Conservation (phyloP, 2,888 invertebrate species). For the Aromia moschata region DNA sequence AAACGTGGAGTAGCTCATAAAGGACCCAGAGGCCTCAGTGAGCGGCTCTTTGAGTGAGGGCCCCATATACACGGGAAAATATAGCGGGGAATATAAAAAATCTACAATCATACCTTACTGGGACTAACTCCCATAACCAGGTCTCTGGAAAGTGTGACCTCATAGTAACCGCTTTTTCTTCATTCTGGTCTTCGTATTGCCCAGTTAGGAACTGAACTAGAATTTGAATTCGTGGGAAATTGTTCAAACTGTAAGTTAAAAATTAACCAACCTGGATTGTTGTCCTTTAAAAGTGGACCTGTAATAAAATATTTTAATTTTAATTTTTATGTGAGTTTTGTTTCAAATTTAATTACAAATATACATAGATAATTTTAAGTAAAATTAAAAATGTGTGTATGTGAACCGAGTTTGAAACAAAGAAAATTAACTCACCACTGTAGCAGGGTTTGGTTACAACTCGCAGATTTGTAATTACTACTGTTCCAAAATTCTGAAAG, state of each 20-base stretch:
- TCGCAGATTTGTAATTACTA: conserved; percentile 66
- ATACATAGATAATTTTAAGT: not conserved
- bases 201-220: conserved; percentile 50
- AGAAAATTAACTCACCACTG: conserved; percentile 43
- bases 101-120: conserved; percentile 58
- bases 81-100: too few species aligned
- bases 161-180: conserved; percentile 51
- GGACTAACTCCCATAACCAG: conserved; percentile 73
- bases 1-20: too few species aligned
- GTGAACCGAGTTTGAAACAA: not conserved
- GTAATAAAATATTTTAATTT: conserved; percentile 19
- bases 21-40: too few species aligned
- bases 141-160: conserved; percentile 69
- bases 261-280: conserved; percentile 37
- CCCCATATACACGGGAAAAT: too few species aligned
- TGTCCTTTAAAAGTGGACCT: conserved; percentile 39
- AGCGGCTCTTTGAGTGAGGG: too few species aligned
- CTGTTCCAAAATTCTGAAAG: conserved; percentile 64
- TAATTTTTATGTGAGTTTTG: not conserved
- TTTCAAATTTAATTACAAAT: not conserved
- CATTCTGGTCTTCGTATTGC: conserved; percentile 46
- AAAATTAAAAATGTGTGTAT: not conserved
- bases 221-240: too few species aligned
- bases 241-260: too few species aligned
- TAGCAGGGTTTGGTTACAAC: conserved; percentile 67